Evolutionary conservation across 2,888 invertebrate species (phyloP), one percentile per base, ranked within the genome.

Genomic region (Amphipyra tragopoginis): DNA sequence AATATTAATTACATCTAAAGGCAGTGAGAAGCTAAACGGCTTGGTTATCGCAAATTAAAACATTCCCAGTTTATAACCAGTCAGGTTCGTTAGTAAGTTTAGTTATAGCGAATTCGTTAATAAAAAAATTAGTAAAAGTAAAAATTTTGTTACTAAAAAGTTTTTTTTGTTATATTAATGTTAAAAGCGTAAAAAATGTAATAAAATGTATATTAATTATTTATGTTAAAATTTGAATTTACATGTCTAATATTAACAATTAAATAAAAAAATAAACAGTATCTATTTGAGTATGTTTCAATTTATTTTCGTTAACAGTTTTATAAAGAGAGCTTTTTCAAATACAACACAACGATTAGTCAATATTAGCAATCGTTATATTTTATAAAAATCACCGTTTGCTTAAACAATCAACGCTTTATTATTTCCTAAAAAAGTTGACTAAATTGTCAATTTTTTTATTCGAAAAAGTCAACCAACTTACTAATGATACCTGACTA

Each of bases 11-110:
- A 55, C 42, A 48, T 26, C 61, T 80, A 75, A 52, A 77, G 78
- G 78, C 81, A 79, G 74, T 79, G 64, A 65, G 48, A 80, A 76
- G 75, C 72, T 74, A 68, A 65, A 77, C 74, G 72, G 76, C 78
- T 77, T 73, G 76, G 52, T 67, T 73, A 54, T 74, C 69, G 80
- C 77, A 66, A 51, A 77, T 70, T 58, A 64, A 61, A 69, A 74
- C 58, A 74, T 68, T 53, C 65, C 63, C 65, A 68, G 59, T 64
- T 75, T 62, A 52, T 50, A 33, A 61, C 40, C 15, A 68, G 71
- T 75, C 77, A 80, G 71, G 65, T 72, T 63, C 21, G 48, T 75
- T 72, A 72, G 59, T 65, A 57, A 51, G 29, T 43, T 62, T 49
- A 49, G 39, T 56, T 26, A 40, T 9, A 43, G 40, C 13, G 43